These are phyloP conservation scores for Olivierus martensii DNA, from an alignment of 1,140 invertebrate genomes.

Conservation along the genomic window DNA sequence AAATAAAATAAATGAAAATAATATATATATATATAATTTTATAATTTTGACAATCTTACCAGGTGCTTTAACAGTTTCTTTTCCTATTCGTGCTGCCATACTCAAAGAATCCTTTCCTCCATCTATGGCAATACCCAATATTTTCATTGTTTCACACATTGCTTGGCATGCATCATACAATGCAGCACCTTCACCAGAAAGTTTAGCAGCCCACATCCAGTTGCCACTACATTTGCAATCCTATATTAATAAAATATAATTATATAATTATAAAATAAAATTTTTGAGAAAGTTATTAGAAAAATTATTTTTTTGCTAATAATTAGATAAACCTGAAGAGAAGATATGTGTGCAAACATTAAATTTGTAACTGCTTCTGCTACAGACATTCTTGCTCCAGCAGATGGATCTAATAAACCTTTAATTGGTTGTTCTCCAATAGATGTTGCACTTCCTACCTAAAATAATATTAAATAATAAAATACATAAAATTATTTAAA, in stretches of 20 bases:
- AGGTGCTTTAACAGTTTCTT: conserved; percentile 66
- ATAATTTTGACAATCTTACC: conserved; percentile 29
- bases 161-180: conserved; percentile 74
- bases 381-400: conserved; percentile 83
- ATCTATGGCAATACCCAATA: conserved; percentile 82
- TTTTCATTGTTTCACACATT: conserved; percentile 73
- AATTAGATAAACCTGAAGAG: conserved; percentile 40
- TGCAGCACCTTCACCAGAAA: conserved; percentile 74
- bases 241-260: conserved; percentile 27
- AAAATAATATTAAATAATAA: conserved; percentile 3
- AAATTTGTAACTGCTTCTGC: conserved; percentile 90
- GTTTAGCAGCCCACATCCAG: conserved; percentile 99
- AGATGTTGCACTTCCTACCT: conserved; percentile 66
- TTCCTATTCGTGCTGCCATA: conserved; percentile 78
- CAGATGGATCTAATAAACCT: conserved; percentile 59
- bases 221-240: conserved; percentile 96
- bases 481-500: no score
- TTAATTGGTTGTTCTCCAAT: conserved; percentile 97
- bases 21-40: no score
- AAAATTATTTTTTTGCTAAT: no score
- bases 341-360: conserved; percentile 75
- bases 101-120: conserved; percentile 96
- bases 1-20: no score
- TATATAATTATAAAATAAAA: no score
- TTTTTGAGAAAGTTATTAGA: no score